These are phyloP conservation scores for Molorchus minor DNA, from an alignment of 2,888 invertebrate genomes.

Conservation along the genomic window DNA sequence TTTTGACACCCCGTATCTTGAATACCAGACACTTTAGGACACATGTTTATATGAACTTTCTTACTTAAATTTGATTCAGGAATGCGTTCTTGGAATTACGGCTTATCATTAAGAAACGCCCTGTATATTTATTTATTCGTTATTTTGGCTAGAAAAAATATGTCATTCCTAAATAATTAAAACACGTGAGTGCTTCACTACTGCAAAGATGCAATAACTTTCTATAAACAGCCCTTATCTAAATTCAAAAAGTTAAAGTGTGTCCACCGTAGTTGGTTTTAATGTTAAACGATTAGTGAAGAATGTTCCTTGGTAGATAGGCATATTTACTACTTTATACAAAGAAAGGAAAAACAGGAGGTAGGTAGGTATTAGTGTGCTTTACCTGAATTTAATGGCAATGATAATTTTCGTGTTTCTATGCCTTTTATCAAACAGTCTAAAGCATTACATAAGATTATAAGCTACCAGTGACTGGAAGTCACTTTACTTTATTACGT, in stretches of 20 bases:
- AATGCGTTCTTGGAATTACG: no score
- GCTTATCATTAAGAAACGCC: no score
- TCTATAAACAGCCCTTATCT: slow-evolving; percentile 29
- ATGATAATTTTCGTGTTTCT: neutral
- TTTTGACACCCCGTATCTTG: no score
- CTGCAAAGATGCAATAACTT: slow-evolving; percentile 9
- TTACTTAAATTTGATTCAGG: no score
- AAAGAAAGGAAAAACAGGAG: neutral
- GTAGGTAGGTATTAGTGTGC: neutral
- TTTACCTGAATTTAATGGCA: slow-evolving; percentile 1
- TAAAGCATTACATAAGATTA: neutral
- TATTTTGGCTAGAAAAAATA: no score
- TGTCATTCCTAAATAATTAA: no score
- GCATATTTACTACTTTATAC: neutral
- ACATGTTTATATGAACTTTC: no score
- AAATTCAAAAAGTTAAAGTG: slow-evolving; percentile 33
- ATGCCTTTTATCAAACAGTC: neutral
- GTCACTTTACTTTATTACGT: no score
- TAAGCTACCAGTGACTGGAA: no score
- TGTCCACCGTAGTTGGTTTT: slow-evolving; percentile 30
- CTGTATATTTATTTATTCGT: no score
- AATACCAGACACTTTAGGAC: no score
- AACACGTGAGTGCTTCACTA: no score
- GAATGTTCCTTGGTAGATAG: slow-evolving; percentile 33
- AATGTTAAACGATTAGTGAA: slow-evolving; percentile 34